Percentiles rank a stretch among this genome's conserved stretches.
Evolutionary conservation across 2,797 vertebrate genomes (phyloP).

Genomic region (Arnoldichthys spilopterus): DNA sequence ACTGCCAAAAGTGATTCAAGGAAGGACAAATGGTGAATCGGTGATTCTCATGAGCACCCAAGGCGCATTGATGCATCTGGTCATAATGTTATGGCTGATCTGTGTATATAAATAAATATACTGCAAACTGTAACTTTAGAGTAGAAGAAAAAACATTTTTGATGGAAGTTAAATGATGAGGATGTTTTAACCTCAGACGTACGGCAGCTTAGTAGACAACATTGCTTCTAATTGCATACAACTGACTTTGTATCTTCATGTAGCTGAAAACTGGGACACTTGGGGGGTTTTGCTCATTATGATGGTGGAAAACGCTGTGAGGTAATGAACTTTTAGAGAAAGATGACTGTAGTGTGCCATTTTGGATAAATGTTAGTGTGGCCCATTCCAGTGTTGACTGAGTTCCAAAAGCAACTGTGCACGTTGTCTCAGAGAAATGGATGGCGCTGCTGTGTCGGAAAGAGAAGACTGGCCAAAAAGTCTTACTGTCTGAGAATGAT

Average conservation of each 20-base stretch:
- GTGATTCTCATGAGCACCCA: too few species aligned
- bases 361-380: slow-evolving; percentile 22
- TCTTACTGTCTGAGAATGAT: background rate
- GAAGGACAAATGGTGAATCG: too few species aligned
- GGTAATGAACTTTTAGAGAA: background rate
- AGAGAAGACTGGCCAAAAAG: background rate
- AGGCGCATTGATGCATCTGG: too few species aligned
- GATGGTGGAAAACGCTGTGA: background rate
- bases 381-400: background rate
- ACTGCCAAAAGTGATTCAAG: too few species aligned
- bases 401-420: background rate
- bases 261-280: background rate
- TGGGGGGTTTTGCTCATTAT: background rate
- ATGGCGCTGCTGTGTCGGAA: background rate
- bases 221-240: background rate
- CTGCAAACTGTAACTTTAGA: too few species aligned
- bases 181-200: background rate
- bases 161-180: background rate
- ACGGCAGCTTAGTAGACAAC: background rate
- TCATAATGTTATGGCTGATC: too few species aligned
- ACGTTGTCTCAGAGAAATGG: background rate
- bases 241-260: background rate
- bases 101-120: too few species aligned
- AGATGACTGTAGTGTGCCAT: background rate
- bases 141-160: too few species aligned